Percentiles rank a stretch among this genome's conserved stretches.
Conservation (phyloP, 2,888 invertebrate species). For the Parnassius apollo region DNA sequence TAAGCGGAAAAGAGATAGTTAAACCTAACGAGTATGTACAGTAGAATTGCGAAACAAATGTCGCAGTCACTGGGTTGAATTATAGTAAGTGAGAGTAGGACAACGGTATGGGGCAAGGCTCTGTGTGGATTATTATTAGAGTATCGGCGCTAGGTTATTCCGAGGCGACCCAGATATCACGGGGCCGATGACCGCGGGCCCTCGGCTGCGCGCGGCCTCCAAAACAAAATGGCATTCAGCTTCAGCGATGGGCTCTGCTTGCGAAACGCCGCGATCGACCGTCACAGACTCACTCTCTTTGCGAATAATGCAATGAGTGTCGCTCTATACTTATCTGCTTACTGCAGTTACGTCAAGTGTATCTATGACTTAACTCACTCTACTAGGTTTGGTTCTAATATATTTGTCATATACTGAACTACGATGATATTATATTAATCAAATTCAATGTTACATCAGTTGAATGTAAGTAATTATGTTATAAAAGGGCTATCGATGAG, state of each 20-base stretch:
- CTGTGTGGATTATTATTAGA: constrained; percentile 75
- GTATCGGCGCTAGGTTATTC: constrained; percentile 81
- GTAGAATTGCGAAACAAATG: constrained; percentile 59
- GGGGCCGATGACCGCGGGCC: constrained; percentile 81
- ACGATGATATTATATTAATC: too few species aligned
- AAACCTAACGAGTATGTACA: constrained; percentile 48
- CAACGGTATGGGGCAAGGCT: constrained; percentile 66
- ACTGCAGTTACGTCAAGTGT: constrained; percentile 27
- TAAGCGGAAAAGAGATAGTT: constrained; percentile 64
- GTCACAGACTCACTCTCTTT: constrained; percentile 50
- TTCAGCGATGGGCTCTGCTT: constrained; percentile 79
- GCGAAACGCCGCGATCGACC: constrained; percentile 61
- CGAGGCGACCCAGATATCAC: constrained; percentile 79
- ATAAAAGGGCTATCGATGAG: too few species aligned
- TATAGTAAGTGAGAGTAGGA: constrained; percentile 67
- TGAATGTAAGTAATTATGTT: too few species aligned
- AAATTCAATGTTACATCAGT: too few species aligned
- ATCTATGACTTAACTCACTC: background rate
- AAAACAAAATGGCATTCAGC: constrained; percentile 80
- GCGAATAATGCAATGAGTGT: constrained; percentile 57
- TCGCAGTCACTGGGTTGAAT: constrained; percentile 51
- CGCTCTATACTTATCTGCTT: constrained; percentile 43
- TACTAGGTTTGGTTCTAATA: too few species aligned
- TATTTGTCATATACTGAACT: too few species aligned
- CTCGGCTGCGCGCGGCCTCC: constrained; percentile 76